Conservation (phyloP, 2,113 vertebrate species). For the Hystrix brachyura region DNA sequence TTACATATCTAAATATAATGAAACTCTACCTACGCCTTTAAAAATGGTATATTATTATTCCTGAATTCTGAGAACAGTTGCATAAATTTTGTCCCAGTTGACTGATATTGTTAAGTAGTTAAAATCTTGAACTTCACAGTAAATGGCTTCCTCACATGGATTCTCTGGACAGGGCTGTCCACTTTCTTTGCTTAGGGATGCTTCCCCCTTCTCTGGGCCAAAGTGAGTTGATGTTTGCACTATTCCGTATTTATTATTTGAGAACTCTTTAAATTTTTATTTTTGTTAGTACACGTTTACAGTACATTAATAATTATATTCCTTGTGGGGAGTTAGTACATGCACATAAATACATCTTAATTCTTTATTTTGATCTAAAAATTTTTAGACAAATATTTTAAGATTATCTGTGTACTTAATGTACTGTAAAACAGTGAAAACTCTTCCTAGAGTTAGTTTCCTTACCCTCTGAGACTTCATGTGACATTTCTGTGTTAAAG, state of each 20-base stretch:
- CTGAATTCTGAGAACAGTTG: background rate
- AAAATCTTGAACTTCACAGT: constrained; percentile 34
- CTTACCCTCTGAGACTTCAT: background rate
- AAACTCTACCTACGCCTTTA: background rate
- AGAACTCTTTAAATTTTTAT: background rate
- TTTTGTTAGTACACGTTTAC: background rate
- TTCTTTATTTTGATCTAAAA: background rate
- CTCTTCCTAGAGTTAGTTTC: background rate
- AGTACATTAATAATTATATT: background rate
- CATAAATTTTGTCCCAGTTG: background rate
- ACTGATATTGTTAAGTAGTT: background rate
- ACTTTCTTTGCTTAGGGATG: background rate
- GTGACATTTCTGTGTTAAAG: background rate
- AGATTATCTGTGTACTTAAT: background rate
- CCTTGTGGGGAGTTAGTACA: background rate
- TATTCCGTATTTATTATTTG: constrained; percentile 4
- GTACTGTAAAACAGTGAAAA: background rate
- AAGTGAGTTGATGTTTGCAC: background rate
- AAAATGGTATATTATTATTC: background rate
- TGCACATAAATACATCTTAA: background rate
- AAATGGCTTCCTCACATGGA: background rate
- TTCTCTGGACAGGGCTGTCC: background rate
- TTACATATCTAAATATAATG: background rate
- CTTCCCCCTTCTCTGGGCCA: background rate
- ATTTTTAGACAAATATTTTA: background rate